phyloP scores from a whole-genome alignment of 2,797 vertebrate genomes.

The Eurystomus glaucurus region DNA sequence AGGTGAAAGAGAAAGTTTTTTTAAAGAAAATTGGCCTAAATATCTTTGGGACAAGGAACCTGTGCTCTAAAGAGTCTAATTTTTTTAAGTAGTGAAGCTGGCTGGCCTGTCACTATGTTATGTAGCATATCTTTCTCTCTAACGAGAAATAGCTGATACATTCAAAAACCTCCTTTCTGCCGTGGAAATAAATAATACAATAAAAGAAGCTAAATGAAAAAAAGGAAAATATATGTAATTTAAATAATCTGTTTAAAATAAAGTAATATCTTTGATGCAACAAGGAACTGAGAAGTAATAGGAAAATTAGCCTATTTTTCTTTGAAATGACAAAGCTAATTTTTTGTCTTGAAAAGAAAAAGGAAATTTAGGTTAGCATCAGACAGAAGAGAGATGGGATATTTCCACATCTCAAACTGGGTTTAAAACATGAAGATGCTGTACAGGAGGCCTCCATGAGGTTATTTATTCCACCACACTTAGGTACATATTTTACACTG shows the following conservation, averaged over 20 bases:
- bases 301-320: neutral
- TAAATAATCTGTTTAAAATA: neutral
- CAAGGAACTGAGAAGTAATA: neutral
- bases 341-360: neutral
- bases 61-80: neutral
- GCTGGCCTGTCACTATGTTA: neutral
- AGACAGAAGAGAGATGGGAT: rapidly evolving
- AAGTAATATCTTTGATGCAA: neutral
- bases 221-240: neutral
- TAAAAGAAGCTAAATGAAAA: neutral
- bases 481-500: neutral
- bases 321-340: neutral
- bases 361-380: neutral
- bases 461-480: neutral
- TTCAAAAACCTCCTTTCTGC: neutral
- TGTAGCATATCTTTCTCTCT: neutral
- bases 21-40: neutral
- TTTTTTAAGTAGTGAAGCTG: conserved; percentile 6
- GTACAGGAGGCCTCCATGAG: neutral
- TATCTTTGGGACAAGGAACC: neutral
- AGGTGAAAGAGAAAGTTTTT: neutral
- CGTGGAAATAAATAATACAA: conserved; percentile 17
- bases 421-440: neutral
- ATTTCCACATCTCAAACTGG: neutral
- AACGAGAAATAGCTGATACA: neutral